Evolutionary conservation across 2,888 invertebrate species (phyloP), one percentile per base, ranked within the genome.

Genomic region (Epicampocera succincta): DNA sequence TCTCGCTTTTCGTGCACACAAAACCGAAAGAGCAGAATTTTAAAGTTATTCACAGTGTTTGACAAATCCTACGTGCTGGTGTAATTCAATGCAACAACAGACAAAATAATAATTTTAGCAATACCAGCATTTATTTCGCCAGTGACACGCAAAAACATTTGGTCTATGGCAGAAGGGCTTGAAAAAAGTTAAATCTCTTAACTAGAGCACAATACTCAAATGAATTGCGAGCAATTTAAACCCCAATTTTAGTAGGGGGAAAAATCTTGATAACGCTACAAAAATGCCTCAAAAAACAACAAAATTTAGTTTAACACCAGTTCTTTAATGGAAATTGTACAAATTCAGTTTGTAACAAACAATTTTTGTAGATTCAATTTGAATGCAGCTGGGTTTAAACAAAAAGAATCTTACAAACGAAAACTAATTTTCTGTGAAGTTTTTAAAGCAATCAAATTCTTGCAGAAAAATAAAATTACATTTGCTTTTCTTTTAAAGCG

Each of bases 1-100:
- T 5, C 3, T 29, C 3, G 29, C 6, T 33, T 6, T 33, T 33
- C 8, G 33, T 33, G 33, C 12, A 21, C 17, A 15, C 17, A 40
- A 33, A n/a, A 4, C 15, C 5, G 21, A 9, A 61, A 6, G 15
- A 54, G 17, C 4, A 33, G 17, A n/a, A 40, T 48, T 63, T 69
- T 54, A 46, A 61, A 69, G 38, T 69, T 68, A 68, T 76, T 76
- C 52, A 33, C 17, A n/a, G 33, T 63, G 5, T 54, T 61, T 15
- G 9, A 52, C 52, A 69, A 58, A 38, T 38, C 6, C 21, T 52
- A 61, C 40, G 8, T 68, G 42, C 42, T 42, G 42, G 5, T 54
- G 21, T 17, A 33, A 56, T 44, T n/a, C 29, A 61, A 73, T 63
- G 29, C 8, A 38, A 65, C 17, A 48, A 42, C n/a, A n/a, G n/a